Percentiles rank a stretch among this genome's conserved stretches.
These are phyloP conservation scores for Diarsia rubi DNA, from an alignment of 2,888 invertebrate species.

Conservation along the genomic window DNA sequence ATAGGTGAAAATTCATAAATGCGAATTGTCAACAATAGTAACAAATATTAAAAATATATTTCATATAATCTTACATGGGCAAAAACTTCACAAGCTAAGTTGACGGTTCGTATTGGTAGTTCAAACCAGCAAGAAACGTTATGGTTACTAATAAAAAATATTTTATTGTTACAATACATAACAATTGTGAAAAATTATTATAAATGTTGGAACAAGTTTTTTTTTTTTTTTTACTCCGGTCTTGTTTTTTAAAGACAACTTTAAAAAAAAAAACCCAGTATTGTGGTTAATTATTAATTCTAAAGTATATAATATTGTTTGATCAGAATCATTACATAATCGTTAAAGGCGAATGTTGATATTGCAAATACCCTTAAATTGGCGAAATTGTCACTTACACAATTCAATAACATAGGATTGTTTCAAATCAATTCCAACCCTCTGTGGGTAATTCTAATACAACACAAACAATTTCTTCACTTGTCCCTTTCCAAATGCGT, in stretches of 20 bases:
- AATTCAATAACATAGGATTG: neutral
- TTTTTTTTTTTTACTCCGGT: neutral
- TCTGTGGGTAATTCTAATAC: conserved; percentile 28
- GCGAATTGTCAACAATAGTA: conserved; percentile 38
- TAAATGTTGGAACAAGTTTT: conserved; percentile 32
- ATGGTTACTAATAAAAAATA: neutral
- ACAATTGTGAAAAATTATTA: neutral
- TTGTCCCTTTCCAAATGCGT: neutral
- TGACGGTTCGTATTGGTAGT: neutral
- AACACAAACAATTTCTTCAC: conserved; percentile 36
- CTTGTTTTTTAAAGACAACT: neutral
- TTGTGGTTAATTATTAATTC: neutral
- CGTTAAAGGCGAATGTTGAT: neutral
- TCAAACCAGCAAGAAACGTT: neutral
- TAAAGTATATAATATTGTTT: no score
- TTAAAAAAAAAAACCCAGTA: neutral
- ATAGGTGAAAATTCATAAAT: conserved; percentile 39
- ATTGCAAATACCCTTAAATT: neutral
- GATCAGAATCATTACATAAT: neutral
- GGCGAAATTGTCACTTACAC: neutral
- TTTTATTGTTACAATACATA: conserved; percentile 13
- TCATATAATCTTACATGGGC: neutral
- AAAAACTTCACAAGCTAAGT: neutral
- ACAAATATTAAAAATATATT: neutral
- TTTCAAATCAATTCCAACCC: neutral